Evolutionary conservation across 1,140 invertebrate genomes (phyloP).

Genomic region (Campoletis sonorensis): DNA sequence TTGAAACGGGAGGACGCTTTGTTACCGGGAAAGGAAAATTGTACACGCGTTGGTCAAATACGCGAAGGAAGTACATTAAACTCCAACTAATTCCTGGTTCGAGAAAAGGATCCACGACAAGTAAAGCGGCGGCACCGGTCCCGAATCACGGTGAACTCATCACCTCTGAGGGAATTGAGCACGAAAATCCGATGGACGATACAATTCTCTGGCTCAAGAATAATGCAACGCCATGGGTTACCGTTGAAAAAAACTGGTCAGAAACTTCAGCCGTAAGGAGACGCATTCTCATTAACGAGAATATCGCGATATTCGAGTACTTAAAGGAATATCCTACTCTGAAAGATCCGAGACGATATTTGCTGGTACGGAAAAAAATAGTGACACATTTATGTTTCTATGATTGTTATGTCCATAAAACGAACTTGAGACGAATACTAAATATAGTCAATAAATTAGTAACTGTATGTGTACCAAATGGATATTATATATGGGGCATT

Average conservation of each 20-base stretch:
- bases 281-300: conserved; percentile 23
- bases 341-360: conserved; percentile 27
- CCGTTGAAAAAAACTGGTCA: conserved; percentile 22
- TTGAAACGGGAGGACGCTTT: conserved; percentile 29
- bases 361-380: conserved; percentile 30
- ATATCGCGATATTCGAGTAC: conserved; percentile 16
- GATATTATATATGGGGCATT: neutral
- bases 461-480: neutral
- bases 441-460: neutral
- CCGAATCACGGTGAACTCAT: conserved; percentile 11
- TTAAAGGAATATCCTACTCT: conserved; percentile 25
- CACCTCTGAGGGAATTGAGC: neutral
- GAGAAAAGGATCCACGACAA: conserved; percentile 8
- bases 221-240: conserved; percentile 12
- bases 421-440: neutral
- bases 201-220: conserved; percentile 14
- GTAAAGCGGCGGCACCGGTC: conserved; percentile 16
- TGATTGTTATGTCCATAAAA: neutral
- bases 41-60: conserved; percentile 31
- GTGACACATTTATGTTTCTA: neutral
- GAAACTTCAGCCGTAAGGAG: conserved; percentile 24
- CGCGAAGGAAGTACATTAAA: conserved; percentile 29
- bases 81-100: conserved; percentile 25
- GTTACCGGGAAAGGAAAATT: conserved; percentile 28
- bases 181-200: neutral